Base-by-base conservation (phyloP, 2,888 invertebrate species). In the Osedax frankpressi region DNA sequence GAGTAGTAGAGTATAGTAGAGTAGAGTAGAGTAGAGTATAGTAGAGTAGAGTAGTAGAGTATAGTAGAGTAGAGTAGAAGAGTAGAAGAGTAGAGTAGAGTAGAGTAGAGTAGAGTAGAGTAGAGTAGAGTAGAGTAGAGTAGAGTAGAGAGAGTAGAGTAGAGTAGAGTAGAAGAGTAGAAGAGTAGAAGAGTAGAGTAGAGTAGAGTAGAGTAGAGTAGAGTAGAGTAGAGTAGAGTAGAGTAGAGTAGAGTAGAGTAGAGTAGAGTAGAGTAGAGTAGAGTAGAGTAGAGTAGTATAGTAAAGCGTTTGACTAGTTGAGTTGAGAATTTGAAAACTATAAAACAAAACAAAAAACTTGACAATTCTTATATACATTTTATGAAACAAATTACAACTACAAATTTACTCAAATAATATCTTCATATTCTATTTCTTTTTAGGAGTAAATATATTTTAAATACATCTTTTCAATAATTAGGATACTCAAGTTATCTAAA, bases 241-340 rank as follows among this genome's bases (percentile, higher is more conserved):
- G 71, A 30, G 62, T 3, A 29, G 71, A 71, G 6, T n/a, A 24
- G 71, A 63, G 71, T 26, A 6, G 71, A 71, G 28, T 3, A 24
- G 71, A 71, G 71, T 3, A 29, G 71, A 63, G 6, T n/a, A 3
- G 71, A 71, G 62, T 6, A 29, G 71, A 71, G 25, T n/a, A 27
- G 72, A 3, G 72, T 25, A 14, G 72, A 60, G 44, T 6, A 27
- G 72, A 60, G 72, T 11, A 26, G 62, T 2, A 3, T 25, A 14
- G 72, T 59, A 26, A 3, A 44, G 72, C 26, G 28, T 26, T 27
- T 3, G 6, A 11, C 14, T 11, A n/a, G 65, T 65, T 14, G 65
- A n/a, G 65, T 65, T 14, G 65, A 11, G 65, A n/a, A n/a, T n/a
- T n/a, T n/a, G n/a, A n/a, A n/a, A n/a, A n/a, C n/a, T n/a, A n/a